Evolutionary conservation across 2,113 vertebrate species (phyloP), one percentile per base, ranked within the genome.

Genomic region (Larimichthys polyactis): DNA sequence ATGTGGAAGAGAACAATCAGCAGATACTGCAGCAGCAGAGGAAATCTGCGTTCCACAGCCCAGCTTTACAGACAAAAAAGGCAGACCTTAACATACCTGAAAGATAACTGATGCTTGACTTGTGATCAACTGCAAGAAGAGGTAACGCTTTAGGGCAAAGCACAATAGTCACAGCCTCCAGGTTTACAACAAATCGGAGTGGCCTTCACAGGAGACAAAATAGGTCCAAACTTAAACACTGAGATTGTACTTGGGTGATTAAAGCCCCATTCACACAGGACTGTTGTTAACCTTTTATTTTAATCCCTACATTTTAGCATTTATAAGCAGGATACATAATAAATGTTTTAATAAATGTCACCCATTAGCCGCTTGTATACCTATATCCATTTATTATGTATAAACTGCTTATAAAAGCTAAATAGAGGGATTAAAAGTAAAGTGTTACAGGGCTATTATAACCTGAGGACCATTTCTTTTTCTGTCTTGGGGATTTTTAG

Each of bases 51-150:
- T 73, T 78, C 86, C 27, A 51, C 90, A 90, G 91, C 91, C 89
- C 83, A 79, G 85, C 82, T 79, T 78, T 76, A 84, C 72, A 91
- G 66, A 79, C 75, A 91, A 71, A 85, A 63, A 63, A 71, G 49
- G 68, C 81, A 60, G 74, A 80, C 80, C 89, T 91, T 74, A 52
- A 95, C 95, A 86, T 96, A 95, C 95, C 95, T 96, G 94, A 87
- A 94, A 94, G 75, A 93, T 92, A 73, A 88, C 77, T 77, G 93
- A 87, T 43, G 92, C 92, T 48, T 89, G 85, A 64, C 85, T 93
- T 71, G 91, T 90, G 91, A 93, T 77, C 90, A 94, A 82, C 95
- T 96, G 95, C 87, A 95, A 93, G 90, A 88, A 95, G 90, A 95
- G 92, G 93, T 89, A 90, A 93, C 51, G 89, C 87, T 93, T 93